Evolutionary conservation across 2,797 vertebrate species (phyloP).

Genomic region (Numenius phaeopus): DNA sequence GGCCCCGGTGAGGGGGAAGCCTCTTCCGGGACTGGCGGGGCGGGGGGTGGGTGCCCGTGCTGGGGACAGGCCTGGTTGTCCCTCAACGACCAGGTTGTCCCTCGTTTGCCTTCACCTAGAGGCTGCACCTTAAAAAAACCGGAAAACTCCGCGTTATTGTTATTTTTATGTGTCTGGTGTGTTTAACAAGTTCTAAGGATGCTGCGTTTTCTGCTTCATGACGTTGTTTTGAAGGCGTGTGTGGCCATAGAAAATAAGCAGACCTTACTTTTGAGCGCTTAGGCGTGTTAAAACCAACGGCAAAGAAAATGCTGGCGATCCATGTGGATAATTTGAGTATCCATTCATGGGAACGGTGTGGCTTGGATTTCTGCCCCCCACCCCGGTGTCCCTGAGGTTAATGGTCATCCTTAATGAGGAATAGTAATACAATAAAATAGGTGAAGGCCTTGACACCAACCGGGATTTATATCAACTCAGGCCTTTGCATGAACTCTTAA

Average conservation of each 20-base stretch:
- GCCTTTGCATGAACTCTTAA: background rate
- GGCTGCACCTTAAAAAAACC: background rate
- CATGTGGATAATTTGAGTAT: fast-evolving
- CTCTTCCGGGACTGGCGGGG: background rate
- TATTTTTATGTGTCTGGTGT: background rate
- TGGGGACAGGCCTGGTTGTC: background rate
- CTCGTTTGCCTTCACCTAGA: background rate
- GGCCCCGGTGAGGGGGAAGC: background rate
- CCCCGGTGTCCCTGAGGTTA: fast-evolving
- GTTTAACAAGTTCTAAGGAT: background rate
- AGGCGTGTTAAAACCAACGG: background rate
- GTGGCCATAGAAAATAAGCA: background rate
- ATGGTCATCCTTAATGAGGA: background rate
- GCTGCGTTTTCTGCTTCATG: background rate
- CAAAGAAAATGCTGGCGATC: background rate
- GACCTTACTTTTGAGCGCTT: background rate
- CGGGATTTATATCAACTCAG: background rate
- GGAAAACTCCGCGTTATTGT: background rate
- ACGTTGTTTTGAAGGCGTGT: background rate
- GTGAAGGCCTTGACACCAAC: background rate
- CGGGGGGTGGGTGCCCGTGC: background rate
- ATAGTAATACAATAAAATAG: background rate
- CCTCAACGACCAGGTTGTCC: background rate
- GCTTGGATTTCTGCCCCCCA: background rate
- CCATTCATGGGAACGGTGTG: background rate